These are phyloP conservation scores for Alfaro cultratus DNA, from an alignment of 2,797 vertebrate genomes.

Conservation along the genomic window DNA sequence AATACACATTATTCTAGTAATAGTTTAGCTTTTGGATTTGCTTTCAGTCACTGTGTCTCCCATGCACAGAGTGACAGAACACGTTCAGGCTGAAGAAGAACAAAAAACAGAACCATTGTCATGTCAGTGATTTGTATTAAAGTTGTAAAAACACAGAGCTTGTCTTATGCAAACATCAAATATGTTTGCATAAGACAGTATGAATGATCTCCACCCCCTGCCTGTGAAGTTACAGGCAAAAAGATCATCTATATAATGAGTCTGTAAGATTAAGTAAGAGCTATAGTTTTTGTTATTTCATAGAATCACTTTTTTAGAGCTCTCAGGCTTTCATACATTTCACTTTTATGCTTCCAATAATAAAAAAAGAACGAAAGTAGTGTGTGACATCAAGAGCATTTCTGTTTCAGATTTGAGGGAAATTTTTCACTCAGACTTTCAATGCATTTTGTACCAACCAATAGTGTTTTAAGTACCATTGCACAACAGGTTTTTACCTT, in stretches of 20 bases:
- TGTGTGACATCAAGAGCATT: too few species aligned
- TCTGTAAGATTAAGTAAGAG: background rate
- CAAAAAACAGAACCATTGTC: background rate
- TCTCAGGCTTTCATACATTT: too few species aligned
- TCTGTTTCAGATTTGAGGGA: too few species aligned
- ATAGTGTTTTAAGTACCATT: too few species aligned
- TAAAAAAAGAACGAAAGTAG: too few species aligned
- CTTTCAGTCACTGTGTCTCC: background rate
- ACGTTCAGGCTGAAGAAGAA: background rate
- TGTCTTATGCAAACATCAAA: background rate
- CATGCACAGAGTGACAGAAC: background rate
- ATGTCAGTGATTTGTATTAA: background rate
- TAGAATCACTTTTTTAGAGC: background rate
- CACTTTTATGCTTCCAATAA: too few species aligned
- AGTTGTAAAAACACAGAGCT: background rate
- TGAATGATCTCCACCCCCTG: too few species aligned
- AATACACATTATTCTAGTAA: background rate
- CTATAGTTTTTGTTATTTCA: background rate
- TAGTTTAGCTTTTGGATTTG: background rate
- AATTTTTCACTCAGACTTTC: too few species aligned
- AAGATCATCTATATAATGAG: background rate
- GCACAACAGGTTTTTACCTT: too few species aligned
- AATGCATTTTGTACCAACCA: too few species aligned
- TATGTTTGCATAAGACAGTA: too few species aligned
- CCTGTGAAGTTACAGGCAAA: too few species aligned